phyloP scores from a whole-genome alignment of 2,113 vertebrate species.

The Emydocephalus ijimae region DNA sequence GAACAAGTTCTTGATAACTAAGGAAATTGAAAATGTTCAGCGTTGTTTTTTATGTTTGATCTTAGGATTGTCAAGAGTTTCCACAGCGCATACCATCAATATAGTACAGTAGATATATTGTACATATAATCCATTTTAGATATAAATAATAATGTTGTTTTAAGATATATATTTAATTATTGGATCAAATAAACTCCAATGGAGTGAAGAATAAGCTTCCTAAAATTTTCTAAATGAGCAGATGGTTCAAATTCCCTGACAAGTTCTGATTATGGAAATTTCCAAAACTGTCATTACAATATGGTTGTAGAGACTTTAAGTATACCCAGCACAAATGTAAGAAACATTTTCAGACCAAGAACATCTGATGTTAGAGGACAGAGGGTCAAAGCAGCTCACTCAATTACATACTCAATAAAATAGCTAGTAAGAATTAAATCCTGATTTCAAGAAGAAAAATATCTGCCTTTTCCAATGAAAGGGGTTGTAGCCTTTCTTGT shows the following conservation, averaged over 20 bases:
- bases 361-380: background rate
- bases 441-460: background rate
- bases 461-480: background rate
- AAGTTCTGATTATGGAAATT: background rate
- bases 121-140: background rate
- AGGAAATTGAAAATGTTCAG: background rate
- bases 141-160: background rate
- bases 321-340: background rate
- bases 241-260: background rate
- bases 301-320: background rate
- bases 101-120: background rate
- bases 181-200: background rate
- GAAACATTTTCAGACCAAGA: background rate
- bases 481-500: background rate
- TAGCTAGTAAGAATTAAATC: background rate
- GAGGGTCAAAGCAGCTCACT: background rate
- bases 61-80: background rate
- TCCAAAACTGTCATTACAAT: background rate
- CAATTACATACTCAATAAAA: background rate
- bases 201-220: background rate
- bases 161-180: background rate
- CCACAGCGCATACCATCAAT: background rate
- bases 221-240: background rate
- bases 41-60: background rate
- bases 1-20: background rate